Evolutionary conservation across 2,113 vertebrate genomes (phyloP).

Genomic region (Odocoileus virginianus): DNA sequence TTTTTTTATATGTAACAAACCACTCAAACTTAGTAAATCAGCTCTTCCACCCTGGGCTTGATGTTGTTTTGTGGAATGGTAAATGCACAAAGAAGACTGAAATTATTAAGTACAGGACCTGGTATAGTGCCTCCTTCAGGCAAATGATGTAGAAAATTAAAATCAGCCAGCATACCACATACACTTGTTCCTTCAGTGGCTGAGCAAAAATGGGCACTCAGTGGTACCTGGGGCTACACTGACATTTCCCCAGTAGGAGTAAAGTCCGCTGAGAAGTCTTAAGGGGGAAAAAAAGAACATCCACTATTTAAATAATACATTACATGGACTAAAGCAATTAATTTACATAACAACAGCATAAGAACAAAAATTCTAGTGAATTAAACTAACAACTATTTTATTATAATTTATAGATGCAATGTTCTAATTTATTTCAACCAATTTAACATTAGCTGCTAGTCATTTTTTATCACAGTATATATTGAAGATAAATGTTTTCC

Average conservation of each 20-base stretch:
- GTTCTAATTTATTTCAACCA: background rate
- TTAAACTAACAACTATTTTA: background rate
- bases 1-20: background rate
- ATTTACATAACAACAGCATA: background rate
- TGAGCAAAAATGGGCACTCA: background rate
- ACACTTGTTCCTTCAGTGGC: background rate
- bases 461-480: background rate
- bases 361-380: background rate
- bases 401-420: background rate
- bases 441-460: background rate
- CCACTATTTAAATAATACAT: background rate
- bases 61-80: background rate
- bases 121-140: background rate
- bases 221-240: no score
- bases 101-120: background rate
- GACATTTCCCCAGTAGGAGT: background rate
- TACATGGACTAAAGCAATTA: background rate
- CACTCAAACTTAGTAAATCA: background rate
- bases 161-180: background rate
- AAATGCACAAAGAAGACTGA: background rate
- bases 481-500: background rate
- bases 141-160: background rate
- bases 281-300: background rate
- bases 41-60: fast-evolving
- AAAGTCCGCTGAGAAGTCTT: background rate